These are phyloP conservation scores for Chaetogeoica ovagalla DNA, from an alignment of 2,888 invertebrate species.

Conservation along the genomic window DNA sequence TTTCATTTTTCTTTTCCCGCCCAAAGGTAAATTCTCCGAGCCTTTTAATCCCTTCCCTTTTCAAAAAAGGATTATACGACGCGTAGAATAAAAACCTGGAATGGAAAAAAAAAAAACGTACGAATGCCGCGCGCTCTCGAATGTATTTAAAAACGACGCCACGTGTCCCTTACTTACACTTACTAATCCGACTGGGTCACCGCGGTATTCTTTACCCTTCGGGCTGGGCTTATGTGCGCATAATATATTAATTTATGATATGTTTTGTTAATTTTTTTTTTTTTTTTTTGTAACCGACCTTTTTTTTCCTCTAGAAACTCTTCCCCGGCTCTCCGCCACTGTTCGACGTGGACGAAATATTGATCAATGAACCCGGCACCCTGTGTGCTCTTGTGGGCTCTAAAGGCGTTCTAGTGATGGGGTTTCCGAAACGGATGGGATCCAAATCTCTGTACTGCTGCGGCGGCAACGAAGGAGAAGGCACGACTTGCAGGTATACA, in stretches of 20 bases:
- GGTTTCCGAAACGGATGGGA: slow-evolving; percentile 74
- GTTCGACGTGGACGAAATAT: slow-evolving; percentile 70
- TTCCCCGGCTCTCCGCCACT: slow-evolving; percentile 70
- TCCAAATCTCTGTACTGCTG: slow-evolving; percentile 58
- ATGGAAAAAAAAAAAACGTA: slow-evolving; percentile 46
- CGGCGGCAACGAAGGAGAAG: neutral
- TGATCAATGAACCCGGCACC: slow-evolving; percentile 69
- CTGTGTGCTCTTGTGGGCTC: slow-evolving; percentile 72
- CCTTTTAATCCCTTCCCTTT: slow-evolving; percentile 49
- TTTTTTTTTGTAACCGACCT: slow-evolving; percentile 20
- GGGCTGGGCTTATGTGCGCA: slow-evolving; percentile 34
- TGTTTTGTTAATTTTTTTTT: slow-evolving; percentile 42
- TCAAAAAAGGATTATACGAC: slow-evolving; percentile 49
- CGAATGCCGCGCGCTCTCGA: neutral
- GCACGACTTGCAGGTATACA: slow-evolving; percentile 40
- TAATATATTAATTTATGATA: slow-evolving; percentile 53
- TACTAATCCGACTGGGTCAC: slow-evolving; percentile 50
- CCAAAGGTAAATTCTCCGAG: slow-evolving; percentile 34
- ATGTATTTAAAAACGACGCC: slow-evolving; percentile 50
- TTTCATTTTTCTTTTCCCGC: slow-evolving; percentile 36
- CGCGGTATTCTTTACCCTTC: slow-evolving; percentile 52
- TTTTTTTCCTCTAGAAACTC: slow-evolving; percentile 61
- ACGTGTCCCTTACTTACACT: slow-evolving; percentile 47
- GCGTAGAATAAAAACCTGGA: slow-evolving; percentile 30
- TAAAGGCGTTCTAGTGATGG: slow-evolving; percentile 70